phyloP scores from a whole-genome alignment of 2,888 invertebrate species.

The Tipula unca region DNA sequence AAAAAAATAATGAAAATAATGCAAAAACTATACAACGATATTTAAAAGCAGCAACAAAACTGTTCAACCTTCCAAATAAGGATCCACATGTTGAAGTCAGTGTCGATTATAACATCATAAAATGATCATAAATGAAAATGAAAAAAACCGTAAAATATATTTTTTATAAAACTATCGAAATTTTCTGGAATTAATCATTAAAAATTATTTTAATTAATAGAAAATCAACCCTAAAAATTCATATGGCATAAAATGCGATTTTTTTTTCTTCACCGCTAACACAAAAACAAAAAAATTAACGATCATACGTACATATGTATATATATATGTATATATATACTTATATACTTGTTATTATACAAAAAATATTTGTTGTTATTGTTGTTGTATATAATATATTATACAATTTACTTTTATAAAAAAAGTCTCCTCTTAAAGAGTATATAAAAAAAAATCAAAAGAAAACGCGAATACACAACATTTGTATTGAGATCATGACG shows the following conservation, averaged over 20 bases:
- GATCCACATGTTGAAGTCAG: slow-evolving; percentile 41
- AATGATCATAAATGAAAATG: background rate
- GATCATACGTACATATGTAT: background rate
- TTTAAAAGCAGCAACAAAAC: slow-evolving; percentile 14
- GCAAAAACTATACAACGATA: slow-evolving; percentile 26
- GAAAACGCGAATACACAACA: background rate
- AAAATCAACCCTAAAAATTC: slow-evolving; percentile 4
- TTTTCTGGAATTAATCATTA: background rate
- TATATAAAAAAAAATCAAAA: background rate
- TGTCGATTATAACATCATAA: slow-evolving; percentile 37
- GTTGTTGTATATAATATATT: background rate
- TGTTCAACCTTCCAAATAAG: slow-evolving; percentile 41
- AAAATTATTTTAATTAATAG: background rate
- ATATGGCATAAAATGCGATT: slow-evolving; percentile 2
- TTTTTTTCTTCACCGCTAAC: background rate
- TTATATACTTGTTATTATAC: background rate
- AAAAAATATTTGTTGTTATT: background rate
- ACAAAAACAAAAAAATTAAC: slow-evolving; percentile 14
- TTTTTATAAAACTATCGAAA: background rate
- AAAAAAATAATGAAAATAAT: slow-evolving; percentile 31
- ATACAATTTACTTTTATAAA: background rate
- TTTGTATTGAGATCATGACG: background rate
- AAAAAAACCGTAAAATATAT: background rate
- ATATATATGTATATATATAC: background rate
- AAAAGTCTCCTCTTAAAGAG: background rate